These are phyloP conservation scores for Pygoscelis antarcticus DNA, from an alignment of 2,113 vertebrate species.

Conservation along the genomic window DNA sequence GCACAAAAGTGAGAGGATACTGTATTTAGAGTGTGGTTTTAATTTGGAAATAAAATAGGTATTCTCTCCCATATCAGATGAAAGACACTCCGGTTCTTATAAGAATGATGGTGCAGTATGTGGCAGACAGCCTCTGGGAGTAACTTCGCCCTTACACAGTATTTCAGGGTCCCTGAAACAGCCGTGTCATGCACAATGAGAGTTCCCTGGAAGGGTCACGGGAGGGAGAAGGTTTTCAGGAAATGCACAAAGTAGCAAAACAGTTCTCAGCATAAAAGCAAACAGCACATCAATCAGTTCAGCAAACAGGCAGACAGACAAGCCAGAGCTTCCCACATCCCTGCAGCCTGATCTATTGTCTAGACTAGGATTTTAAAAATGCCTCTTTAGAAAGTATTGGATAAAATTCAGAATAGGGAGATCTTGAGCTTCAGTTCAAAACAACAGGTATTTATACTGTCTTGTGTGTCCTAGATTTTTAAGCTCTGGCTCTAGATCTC, in stretches of 20 bases:
- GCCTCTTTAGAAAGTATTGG: not conserved
- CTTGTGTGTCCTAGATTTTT: not conserved
- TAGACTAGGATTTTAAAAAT: conserved; percentile 17
- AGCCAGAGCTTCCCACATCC: not conserved
- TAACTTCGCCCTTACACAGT: not conserved
- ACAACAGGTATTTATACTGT: not conserved
- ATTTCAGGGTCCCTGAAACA: not conserved
- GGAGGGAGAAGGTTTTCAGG: not conserved
- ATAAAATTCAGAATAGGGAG: not conserved
- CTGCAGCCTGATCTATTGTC: not conserved
- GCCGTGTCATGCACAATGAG: not conserved
- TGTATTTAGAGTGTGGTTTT: not conserved
- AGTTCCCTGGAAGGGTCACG: not conserved
- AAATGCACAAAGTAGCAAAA: not conserved
- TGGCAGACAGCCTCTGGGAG: not conserved
- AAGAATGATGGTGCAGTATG: not conserved
- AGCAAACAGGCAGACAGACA: not conserved
- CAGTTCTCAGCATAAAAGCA: not conserved
- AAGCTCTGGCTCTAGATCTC: not conserved
- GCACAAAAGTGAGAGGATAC: not conserved
- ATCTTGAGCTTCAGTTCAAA: not conserved
- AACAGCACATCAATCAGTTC: not conserved
- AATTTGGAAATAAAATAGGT: not conserved
- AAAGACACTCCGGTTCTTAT: not conserved
- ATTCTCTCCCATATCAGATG: not conserved